These are phyloP conservation scores for Dione juno DNA, from an alignment of 2,888 invertebrate genomes.

Conservation along the genomic window DNA sequence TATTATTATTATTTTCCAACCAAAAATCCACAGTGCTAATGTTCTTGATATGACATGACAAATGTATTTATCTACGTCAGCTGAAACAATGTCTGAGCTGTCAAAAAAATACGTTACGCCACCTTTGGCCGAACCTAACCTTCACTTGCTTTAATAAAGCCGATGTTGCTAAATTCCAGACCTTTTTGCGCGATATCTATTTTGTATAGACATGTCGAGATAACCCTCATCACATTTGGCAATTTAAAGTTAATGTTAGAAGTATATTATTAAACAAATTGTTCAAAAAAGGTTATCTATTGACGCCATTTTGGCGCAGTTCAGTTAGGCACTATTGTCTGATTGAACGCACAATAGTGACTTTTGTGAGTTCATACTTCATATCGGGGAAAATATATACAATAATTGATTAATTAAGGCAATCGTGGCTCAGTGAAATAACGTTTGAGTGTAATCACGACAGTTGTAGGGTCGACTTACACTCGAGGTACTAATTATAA, in stretches of 20 bases:
- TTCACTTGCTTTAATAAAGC: constrained; percentile 1
- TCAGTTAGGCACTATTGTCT: no score
- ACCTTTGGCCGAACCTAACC: constrained; percentile 6
- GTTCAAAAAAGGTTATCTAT: no score
- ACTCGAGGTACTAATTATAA: not conserved
- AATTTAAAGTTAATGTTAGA: not conserved
- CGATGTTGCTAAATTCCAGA: not conserved
- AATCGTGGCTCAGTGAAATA: not conserved
- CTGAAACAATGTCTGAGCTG: constrained; percentile 11
- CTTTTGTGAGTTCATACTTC: no score
- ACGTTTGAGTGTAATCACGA: no score
- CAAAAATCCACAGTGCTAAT: not conserved
- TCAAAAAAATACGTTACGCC: constrained; percentile 2
- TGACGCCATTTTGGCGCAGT: no score
- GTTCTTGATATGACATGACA: constrained; percentile 1
- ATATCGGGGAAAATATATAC: no score
- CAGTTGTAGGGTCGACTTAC: not conserved
- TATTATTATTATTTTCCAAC: not conserved
- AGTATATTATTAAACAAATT: no score
- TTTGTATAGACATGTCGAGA: not conserved
- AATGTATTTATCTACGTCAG: constrained; percentile 9
- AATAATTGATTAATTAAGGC: no score
- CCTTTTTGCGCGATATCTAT: not conserved
- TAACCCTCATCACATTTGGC: not conserved
- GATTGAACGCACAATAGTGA: no score